phyloP scores from a whole-genome alignment of 2,113 vertebrate species.

The Microcebus jonahi region DNA sequence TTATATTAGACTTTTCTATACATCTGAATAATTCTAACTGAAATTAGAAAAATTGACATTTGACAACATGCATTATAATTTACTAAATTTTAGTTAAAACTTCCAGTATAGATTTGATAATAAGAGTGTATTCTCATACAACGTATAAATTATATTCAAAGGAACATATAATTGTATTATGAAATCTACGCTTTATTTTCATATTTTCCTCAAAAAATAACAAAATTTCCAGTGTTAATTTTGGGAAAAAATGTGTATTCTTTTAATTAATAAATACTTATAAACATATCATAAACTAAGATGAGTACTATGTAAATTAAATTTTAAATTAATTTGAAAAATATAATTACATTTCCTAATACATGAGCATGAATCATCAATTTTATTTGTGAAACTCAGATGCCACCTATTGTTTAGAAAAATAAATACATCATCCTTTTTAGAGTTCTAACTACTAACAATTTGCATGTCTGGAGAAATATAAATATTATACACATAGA shows the following conservation, averaged over 20 bases:
- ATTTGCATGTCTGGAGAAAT: neutral
- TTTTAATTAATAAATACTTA: constrained; percentile 2
- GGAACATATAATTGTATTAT: neutral
- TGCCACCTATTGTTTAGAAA: constrained; percentile 74
- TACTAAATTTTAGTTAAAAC: constrained; percentile 26
- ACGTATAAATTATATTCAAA: constrained; percentile 25
- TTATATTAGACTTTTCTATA: neutral
- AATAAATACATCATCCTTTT: constrained; percentile 50
- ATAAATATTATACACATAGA: neutral
- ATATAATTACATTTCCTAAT: neutral
- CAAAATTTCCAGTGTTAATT: neutral
- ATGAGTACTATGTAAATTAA: neutral
- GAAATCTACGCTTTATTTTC: neutral
- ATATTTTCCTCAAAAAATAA: neutral
- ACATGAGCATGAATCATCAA: neutral
- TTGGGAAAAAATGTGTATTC: neutral
- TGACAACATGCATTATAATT: neutral
- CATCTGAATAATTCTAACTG: constrained; percentile 1
- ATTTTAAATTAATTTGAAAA: constrained; percentile 25
- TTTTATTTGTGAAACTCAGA: constrained; percentile 71
- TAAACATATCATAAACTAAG: constrained; percentile 6
- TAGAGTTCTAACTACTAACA: neutral
- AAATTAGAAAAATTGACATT: constrained; percentile 21
- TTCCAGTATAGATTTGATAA: neutral
- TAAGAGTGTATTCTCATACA: neutral